Evolutionary conservation across 37 sponge, comb jelly and placozoan genomes (phyloP).

Genomic region (Crambe crambe): DNA sequence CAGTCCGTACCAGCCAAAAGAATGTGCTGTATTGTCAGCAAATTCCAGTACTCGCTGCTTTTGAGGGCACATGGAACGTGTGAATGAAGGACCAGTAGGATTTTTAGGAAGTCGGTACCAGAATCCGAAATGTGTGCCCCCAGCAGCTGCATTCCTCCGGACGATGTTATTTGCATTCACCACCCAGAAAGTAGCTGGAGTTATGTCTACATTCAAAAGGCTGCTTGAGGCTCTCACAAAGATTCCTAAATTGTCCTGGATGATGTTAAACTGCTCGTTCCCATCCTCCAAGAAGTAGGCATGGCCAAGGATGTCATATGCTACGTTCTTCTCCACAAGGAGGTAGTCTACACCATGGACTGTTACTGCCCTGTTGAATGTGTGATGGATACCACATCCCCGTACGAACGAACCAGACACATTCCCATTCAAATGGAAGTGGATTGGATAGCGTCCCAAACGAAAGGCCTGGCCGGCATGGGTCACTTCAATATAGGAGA

Average conservation of each 20-base stretch:
- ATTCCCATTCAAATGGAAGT: constrained; percentile 94
- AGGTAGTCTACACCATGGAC: constrained; percentile 92
- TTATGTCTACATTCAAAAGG: constrained; percentile 94
- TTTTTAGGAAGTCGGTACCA: constrained; percentile 90
- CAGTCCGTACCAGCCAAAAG: constrained; percentile 95
- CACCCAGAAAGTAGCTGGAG: constrained; percentile 95
- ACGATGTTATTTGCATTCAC: constrained; percentile 90
- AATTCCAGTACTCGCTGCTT: constrained; percentile 73
- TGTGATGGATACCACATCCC: constrained; percentile 91
- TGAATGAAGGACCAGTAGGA: constrained; percentile 88
- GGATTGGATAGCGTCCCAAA: constrained; percentile 96
- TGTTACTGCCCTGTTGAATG: constrained; percentile 95
- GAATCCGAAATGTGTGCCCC: constrained; percentile 96
- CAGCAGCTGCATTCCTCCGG: constrained; percentile 92
- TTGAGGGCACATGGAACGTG: constrained; percentile 68
- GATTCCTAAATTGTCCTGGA: constrained; percentile 88
- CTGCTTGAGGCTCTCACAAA: constrained; percentile 88
- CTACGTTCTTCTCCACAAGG: constrained; percentile 93
- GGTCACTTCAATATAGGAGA: constrained; percentile 87
- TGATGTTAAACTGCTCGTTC: constrained; percentile 78
- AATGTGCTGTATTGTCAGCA: constrained; percentile 88
- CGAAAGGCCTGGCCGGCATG: constrained; percentile 96
- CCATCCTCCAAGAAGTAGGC: constrained; percentile 97
- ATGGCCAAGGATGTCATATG: constrained; percentile 88
- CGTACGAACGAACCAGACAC: constrained; percentile 88